Percentiles rank a stretch among this genome's conserved stretches.
phyloP scores from a whole-genome alignment of 1,140 invertebrate species.

The Drosophila tani region DNA sequence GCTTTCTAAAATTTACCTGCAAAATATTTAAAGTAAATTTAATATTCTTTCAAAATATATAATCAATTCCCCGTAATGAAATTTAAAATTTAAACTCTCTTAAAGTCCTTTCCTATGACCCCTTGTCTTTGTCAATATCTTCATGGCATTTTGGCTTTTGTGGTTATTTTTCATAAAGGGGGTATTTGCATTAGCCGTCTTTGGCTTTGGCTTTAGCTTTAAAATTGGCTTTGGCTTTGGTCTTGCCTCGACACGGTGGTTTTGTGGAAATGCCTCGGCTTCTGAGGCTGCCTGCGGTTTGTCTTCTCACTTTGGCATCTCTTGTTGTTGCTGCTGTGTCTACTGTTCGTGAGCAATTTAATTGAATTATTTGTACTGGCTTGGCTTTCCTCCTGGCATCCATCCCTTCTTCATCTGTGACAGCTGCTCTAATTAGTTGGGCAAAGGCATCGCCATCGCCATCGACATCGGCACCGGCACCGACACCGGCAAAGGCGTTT shows the following conservation, averaged over 20 bases:
- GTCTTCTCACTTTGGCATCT: slow-evolving; percentile 4
- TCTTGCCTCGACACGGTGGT: slow-evolving; percentile 56
- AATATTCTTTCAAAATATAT: too few species aligned
- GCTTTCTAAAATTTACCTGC: too few species aligned
- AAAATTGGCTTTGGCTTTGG: slow-evolving; percentile 20
- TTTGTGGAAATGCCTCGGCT: slow-evolving; percentile 47
- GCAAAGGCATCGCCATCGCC: slow-evolving; percentile 21
- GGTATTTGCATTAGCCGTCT: slow-evolving; percentile 54
- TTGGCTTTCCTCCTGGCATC: slow-evolving; percentile 16
- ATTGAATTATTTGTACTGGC: slow-evolving; percentile 76
- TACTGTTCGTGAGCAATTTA: slow-evolving; percentile 61
- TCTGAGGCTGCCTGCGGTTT: slow-evolving; percentile 58
- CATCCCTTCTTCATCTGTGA: slow-evolving; percentile 50
- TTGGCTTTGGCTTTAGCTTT: slow-evolving; percentile 7
- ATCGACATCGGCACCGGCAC: neutral
- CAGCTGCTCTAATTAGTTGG: slow-evolving; percentile 75
- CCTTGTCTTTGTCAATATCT: slow-evolving; percentile 21
- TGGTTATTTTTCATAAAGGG: slow-evolving; percentile 45
- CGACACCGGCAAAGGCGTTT: slow-evolving; percentile 55
- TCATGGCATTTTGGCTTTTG: slow-evolving; percentile 52
- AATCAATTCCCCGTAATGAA: too few species aligned
- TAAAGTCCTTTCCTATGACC: neutral
- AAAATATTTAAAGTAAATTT: too few species aligned
- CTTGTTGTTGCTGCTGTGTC: slow-evolving; percentile 2
- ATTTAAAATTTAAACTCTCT: too few species aligned